Evolutionary conservation across 1,140 invertebrate genomes (phyloP).

Genomic region (Oedothorax gibbosus): DNA sequence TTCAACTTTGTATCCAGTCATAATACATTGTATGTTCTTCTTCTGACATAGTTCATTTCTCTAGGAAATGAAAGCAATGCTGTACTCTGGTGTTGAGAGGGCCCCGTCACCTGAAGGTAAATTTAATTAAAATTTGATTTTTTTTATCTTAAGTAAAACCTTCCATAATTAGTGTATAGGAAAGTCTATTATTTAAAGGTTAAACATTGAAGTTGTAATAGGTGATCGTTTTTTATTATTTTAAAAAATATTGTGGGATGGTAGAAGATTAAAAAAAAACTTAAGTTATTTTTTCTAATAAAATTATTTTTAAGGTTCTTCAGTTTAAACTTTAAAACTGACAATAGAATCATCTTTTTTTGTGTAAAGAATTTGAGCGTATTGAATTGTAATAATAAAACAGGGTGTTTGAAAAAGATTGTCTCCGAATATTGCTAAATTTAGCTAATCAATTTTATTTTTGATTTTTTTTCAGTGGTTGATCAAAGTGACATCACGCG

Average conservation of each 20-base stretch:
- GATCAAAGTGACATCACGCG: slow-evolving; percentile 88
- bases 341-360: no score
- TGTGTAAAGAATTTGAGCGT: no score
- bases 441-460: background rate
- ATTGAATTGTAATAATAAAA: no score
- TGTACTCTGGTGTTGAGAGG: slow-evolving; percentile 88
- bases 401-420: no score
- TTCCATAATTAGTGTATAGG: background rate
- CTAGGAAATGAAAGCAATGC: slow-evolving; percentile 82
- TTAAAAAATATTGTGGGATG: background rate
- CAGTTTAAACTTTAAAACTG: no score
- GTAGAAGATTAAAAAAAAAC: no score
- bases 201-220: background rate
- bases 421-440: no score
- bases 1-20: no score
- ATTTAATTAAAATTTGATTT: background rate
- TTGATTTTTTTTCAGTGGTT: slow-evolving; percentile 68
- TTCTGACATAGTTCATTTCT: background rate
- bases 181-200: background rate
- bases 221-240: background rate
- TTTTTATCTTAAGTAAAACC: background rate
- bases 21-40: background rate
- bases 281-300: no score
- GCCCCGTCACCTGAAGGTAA: slow-evolving; percentile 81
- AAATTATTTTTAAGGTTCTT: no score